Evolutionary conservation across 2,888 invertebrate species (phyloP).

Genomic region (Tinea trinotella): DNA sequence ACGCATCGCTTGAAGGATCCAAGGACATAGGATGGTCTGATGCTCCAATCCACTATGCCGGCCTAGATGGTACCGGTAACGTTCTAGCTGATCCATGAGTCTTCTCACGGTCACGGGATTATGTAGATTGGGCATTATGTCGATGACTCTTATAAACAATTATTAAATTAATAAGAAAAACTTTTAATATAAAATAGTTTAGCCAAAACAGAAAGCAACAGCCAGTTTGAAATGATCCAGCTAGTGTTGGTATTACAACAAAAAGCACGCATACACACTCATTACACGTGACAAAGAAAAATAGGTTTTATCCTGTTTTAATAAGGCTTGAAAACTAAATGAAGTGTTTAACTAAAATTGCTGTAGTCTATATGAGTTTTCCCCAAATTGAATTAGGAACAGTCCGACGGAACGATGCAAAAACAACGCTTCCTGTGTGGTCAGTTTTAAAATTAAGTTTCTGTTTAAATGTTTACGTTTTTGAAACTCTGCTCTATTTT

Average conservation of each 20-base stretch:
- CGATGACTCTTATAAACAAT: too few relatives aligned
- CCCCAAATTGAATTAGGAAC: constrained; percentile 57
- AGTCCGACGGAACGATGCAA: constrained; percentile 28
- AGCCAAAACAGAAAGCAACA: not conserved
- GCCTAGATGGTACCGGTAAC: too few relatives aligned
- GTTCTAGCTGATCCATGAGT: too few relatives aligned
- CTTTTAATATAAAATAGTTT: not conserved
- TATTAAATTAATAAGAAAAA: constrained; percentile 1
- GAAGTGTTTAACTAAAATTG: not conserved
- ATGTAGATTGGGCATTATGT: too few relatives aligned
- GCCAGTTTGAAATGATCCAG: constrained; percentile 42
- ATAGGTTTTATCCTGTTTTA: not conserved
- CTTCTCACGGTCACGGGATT: too few relatives aligned
- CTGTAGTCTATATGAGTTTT: constrained; percentile 3
- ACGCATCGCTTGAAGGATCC: too few relatives aligned
- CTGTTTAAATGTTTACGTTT: constrained; percentile 7
- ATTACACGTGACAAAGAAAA: not conserved
- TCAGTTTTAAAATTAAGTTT: constrained; percentile 57
- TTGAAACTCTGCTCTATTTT: not conserved
- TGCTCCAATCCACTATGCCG: too few relatives aligned
- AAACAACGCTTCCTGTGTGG: constrained; percentile 36
- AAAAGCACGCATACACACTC: constrained; percentile 30
- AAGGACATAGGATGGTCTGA: too few relatives aligned
- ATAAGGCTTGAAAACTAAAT: not conserved
- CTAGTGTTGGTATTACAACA: constrained; percentile 49